These are phyloP conservation scores for Rhimphoctona megacephalus DNA, from an alignment of 2,888 invertebrate species.

Conservation along the genomic window DNA sequence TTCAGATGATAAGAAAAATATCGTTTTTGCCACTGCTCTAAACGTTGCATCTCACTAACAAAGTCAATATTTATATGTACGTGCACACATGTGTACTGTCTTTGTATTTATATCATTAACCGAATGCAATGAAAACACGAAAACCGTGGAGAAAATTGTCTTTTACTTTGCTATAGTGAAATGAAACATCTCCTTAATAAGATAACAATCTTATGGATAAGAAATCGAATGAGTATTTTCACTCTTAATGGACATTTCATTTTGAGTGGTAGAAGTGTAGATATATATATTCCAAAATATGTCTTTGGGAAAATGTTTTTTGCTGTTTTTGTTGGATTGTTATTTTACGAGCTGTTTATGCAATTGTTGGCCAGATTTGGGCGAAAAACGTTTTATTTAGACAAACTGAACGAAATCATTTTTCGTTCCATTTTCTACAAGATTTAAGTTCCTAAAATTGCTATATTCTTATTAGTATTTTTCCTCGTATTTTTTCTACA, in stretches of 20 bases:
- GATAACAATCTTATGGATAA: not conserved
- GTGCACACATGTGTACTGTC: not conserved
- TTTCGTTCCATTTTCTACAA: not conserved
- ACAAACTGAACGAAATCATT: not conserved
- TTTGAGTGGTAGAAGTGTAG: not conserved
- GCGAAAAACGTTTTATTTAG: not conserved
- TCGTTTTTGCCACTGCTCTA: constrained; percentile 35
- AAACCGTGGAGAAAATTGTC: not conserved
- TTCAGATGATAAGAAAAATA: constrained; percentile 42
- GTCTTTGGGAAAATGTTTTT: not conserved
- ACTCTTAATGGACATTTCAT: not conserved
- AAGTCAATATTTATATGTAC: constrained; percentile 32
- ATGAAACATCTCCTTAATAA: not conserved
- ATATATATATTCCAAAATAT: not conserved
- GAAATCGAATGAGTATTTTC: not conserved
- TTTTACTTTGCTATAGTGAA: not conserved
- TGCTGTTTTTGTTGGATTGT: too few species aligned
- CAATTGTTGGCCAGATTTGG: not conserved
- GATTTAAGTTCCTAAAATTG: not conserved
- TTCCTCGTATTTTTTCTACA: not conserved
- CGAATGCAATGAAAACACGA: not conserved
- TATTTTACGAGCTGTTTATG: not conserved
- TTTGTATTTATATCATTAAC: not conserved
- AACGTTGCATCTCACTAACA: constrained; percentile 44
- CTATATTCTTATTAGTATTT: not conserved